phyloP scores from a whole-genome alignment of 2,888 invertebrate genomes.

The Macrosoma leucophasiata region DNA sequence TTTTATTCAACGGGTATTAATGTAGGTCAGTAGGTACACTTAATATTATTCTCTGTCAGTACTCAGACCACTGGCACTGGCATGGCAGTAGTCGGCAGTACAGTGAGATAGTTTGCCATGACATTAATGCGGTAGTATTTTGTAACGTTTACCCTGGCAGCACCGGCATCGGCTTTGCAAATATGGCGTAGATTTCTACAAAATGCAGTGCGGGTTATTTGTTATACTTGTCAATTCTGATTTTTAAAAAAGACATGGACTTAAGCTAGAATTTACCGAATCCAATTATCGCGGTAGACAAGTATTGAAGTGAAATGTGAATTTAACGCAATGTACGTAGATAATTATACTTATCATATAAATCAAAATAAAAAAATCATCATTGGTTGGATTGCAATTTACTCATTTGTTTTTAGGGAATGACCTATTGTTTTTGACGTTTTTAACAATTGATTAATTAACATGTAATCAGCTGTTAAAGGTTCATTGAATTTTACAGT shows the following conservation, averaged over 20 bases:
- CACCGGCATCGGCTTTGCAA: conserved; percentile 44
- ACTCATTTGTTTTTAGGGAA: conserved; percentile 40
- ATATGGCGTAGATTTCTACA: conserved; percentile 68
- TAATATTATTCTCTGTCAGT: no score
- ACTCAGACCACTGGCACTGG: no score
- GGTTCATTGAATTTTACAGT: conserved; percentile 25
- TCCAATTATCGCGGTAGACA: conserved; percentile 40
- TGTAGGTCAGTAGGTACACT: no score
- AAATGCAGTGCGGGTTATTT: conserved; percentile 62
- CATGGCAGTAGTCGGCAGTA: no score
- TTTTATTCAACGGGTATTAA: no score
- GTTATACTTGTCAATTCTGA: conserved; percentile 59
- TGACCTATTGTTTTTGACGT: conserved; percentile 34
- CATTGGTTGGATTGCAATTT: conserved; percentile 34
- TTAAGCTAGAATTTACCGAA: conserved; percentile 40
- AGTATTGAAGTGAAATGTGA: conserved; percentile 61
- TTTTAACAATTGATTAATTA: conserved; percentile 12
- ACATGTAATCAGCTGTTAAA: conserved; percentile 21
- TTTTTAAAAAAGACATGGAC: conserved; percentile 54
- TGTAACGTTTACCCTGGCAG: conserved; percentile 37
- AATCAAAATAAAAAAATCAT: conserved; percentile 40
- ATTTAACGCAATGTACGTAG: conserved; percentile 65
- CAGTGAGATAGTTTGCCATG: no score
- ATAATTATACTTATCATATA: conserved; percentile 33
- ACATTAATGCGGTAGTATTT: no score